Conservation (phyloP, 2,797 vertebrate species). For the Phyllotis vaccarum region DNA sequence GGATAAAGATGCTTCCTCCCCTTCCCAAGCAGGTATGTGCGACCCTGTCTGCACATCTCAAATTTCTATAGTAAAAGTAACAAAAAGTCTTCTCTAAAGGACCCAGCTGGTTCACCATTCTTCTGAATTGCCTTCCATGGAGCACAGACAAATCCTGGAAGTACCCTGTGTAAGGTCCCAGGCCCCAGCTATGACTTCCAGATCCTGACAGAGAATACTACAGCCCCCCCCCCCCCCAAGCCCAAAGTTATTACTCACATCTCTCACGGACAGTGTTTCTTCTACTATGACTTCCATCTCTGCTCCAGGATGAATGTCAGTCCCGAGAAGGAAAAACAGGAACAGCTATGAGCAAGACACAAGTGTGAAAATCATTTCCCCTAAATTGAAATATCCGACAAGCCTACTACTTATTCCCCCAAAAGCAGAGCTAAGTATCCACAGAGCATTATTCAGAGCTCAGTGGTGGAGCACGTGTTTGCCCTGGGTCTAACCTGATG, state of each 20-base stretch:
- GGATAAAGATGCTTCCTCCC: background rate
- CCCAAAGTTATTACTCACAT: slow-evolving; percentile 86
- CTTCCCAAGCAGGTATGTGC: background rate
- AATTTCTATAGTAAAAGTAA: slow-evolving; percentile 1
- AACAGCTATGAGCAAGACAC: slow-evolving; percentile 90
- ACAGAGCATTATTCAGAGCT: background rate
- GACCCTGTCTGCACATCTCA: background rate
- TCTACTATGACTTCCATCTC: slow-evolving; percentile 95
- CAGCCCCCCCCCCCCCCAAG: no score
- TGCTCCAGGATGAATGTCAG: slow-evolving; percentile 86
- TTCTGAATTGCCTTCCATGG: slow-evolving; percentile 8
- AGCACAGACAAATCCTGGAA: background rate
- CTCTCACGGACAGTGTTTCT: slow-evolving; percentile 91
- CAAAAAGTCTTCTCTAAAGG: slow-evolving; percentile 7
- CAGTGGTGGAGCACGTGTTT: background rate
- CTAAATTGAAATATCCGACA: background rate
- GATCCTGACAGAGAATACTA: background rate
- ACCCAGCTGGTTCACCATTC: background rate
- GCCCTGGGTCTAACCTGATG: background rate
- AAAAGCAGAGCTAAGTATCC: background rate
- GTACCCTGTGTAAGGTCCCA: background rate
- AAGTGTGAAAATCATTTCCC: background rate
- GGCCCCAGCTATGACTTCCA: background rate
- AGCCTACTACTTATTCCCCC: slow-evolving; percentile 5
- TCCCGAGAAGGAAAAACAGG: slow-evolving; percentile 92